phyloP scores from a whole-genome alignment of 2,113 vertebrate genomes.

The Otolemur garnettii region DNA sequence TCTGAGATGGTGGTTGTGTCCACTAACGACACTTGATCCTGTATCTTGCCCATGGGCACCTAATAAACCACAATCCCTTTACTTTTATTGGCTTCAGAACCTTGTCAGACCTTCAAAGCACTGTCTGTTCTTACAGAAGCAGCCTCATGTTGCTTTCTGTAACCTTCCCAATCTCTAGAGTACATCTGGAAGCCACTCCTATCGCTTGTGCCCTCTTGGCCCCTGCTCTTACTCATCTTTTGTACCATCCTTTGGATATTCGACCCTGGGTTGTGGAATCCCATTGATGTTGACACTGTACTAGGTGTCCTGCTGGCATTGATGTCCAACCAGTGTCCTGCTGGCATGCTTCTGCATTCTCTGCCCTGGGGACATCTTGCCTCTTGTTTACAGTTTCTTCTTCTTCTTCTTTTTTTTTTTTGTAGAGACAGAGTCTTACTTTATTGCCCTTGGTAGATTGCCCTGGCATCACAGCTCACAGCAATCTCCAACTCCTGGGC shows the following conservation, averaged over 20 bases:
- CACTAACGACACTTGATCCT: background rate
- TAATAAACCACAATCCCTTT: rapidly evolving
- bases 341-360: background rate
- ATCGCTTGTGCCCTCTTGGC: rapidly evolving
- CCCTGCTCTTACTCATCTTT: background rate
- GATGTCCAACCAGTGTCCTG: rapidly evolving
- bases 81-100: background rate
- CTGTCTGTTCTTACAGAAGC: background rate
- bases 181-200: background rate
- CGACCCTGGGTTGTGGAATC: too few relatives aligned
- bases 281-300: too few relatives aligned
- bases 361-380: background rate
- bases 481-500: too few relatives aligned
- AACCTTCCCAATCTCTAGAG: rapidly evolving
- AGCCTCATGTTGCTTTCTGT: background rate
- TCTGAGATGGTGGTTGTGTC: background rate
- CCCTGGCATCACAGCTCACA: too few relatives aligned
- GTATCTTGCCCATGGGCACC: too few relatives aligned
- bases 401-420: too few relatives aligned
- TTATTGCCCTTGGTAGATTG: too few relatives aligned
- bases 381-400: too few relatives aligned
- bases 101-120: background rate
- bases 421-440: too few relatives aligned
- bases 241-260: rapidly evolving
- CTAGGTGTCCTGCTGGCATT: too few relatives aligned